Evolutionary conservation across 2,888 invertebrate genomes (phyloP), one percentile per base, ranked within the genome.

Genomic region (Folsomia candida): DNA sequence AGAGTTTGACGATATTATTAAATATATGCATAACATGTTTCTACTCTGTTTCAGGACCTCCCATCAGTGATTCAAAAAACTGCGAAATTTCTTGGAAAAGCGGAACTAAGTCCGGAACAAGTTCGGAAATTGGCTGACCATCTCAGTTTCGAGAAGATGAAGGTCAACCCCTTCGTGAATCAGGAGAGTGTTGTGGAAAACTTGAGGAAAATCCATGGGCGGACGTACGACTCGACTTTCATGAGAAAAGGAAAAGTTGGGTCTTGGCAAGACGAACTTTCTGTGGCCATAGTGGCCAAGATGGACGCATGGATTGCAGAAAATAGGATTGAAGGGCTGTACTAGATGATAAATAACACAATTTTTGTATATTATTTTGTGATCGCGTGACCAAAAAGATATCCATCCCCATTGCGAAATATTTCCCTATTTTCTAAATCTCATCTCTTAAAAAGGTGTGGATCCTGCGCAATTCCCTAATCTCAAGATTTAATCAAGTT

Each of bases 111-210:
- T 0, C 89, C 90, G 0, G 87, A 88, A 3, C 87, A 93, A 80
- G 84, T 93, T 1, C 84, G 86, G 0, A 83, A 85, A n/a, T 86
- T 94, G 0, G 87, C 87, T 72, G 87, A 90, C 1, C 91, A 93
- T 81, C 86, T 93, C 24, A 89, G 89, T 61, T 94, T 94, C 82
- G 86, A 89, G 66, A 90, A 87, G 78, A 94, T 94, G 93, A 89
- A 89, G 80, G 85, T 86, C 0, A 94, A 94, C 82, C 87, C 90
- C 26, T 89, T 91, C 0, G 88, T 92, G 0, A 94, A 94, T 81
- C 82, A 90, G 78, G 88, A 90, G 70, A 86, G 79, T 1, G 74
- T 82, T n/a, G 76, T 81, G 0, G 81, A 70, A 27, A 75, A 69
- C 27, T 59, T 77, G 69, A 62, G 79, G 78, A 88, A 88, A 80